Conservation (phyloP, 2,888 invertebrate genomes). For the Notodonta dromedarius region DNA sequence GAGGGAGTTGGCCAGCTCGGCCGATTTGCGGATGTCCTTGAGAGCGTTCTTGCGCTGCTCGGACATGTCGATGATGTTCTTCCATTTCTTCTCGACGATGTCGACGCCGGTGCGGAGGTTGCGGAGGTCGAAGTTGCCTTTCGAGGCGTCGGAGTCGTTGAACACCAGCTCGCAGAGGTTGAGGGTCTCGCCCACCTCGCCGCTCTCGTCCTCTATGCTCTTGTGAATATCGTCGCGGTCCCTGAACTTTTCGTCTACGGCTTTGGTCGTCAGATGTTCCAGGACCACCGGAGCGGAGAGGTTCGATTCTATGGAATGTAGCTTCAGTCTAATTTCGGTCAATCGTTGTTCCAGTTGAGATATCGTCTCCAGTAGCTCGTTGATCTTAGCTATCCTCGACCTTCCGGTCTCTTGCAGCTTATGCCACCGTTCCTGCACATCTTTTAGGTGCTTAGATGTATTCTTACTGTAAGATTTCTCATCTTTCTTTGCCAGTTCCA, state of each 20-base stretch:
- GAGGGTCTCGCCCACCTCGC: slow-evolving; percentile 90
- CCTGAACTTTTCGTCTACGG: slow-evolving; percentile 87
- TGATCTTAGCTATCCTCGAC: slow-evolving; percentile 88
- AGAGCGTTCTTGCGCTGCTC: slow-evolving; percentile 84
- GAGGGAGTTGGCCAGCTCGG: slow-evolving; percentile 86
- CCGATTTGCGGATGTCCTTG: slow-evolving; percentile 83
- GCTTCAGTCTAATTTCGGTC: slow-evolving; percentile 88
- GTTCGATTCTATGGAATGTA: slow-evolving; percentile 89
- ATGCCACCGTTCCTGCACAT: slow-evolving; percentile 88
- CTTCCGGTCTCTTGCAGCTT: slow-evolving; percentile 86
- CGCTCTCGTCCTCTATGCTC: slow-evolving; percentile 90
- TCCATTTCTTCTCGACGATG: slow-evolving; percentile 91
- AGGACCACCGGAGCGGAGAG: slow-evolving; percentile 88
- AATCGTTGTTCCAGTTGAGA: slow-evolving; percentile 88
- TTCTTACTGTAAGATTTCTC: slow-evolving; percentile 79
- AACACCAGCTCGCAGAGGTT: slow-evolving; percentile 91
- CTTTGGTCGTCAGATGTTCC: slow-evolving; percentile 86
- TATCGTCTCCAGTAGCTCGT: slow-evolving; percentile 89
- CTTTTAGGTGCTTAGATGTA: slow-evolving; percentile 84
- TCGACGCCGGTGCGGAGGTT: slow-evolving; percentile 87
- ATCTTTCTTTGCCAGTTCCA: slow-evolving; percentile 86
- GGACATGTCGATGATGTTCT: slow-evolving; percentile 89
- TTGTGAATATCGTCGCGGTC: slow-evolving; percentile 90
- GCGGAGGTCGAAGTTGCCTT: slow-evolving; percentile 88
- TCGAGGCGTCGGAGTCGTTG: slow-evolving; percentile 89